Conservation (phyloP, 1,140 invertebrate genomes). For the Lasioglossum baleicum region DNA sequence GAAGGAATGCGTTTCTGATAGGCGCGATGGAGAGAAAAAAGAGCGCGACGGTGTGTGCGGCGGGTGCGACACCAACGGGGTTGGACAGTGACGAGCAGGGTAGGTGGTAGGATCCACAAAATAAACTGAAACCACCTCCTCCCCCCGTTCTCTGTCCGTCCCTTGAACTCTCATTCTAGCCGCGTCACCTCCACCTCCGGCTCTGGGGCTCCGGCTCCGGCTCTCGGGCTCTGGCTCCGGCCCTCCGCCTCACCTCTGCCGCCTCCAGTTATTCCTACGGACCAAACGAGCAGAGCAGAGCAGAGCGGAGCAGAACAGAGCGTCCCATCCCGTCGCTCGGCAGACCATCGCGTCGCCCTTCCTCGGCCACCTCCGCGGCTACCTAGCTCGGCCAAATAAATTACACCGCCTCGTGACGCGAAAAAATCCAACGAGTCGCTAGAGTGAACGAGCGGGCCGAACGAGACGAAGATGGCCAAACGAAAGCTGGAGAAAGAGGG, state of each 20-base stretch:
- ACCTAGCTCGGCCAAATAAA: constrained; percentile 78
- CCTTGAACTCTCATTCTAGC: constrained; percentile 61
- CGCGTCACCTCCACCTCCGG: constrained; percentile 66
- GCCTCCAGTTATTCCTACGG: constrained; percentile 58
- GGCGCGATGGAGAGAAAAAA: constrained; percentile 28
- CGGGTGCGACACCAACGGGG: constrained; percentile 61
- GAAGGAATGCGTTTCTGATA: constrained; percentile 27
- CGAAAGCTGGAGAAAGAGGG: background rate
- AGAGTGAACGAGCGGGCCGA: constrained; percentile 65
- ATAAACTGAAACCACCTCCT: constrained; percentile 75
- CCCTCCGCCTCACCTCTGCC: constrained; percentile 56
- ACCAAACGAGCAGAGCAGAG: background rate
- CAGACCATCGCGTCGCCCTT: constrained; percentile 49
- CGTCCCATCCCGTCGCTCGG: constrained; percentile 40
- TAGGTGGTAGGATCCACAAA: constrained; percentile 76
- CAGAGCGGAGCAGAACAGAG: no score
- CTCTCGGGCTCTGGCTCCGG: constrained; percentile 62
- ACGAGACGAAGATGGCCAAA: constrained; percentile 5
- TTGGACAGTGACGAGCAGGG: constrained; percentile 76
- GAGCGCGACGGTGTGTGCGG: constrained; percentile 38
- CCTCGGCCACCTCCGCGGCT: constrained; percentile 59
- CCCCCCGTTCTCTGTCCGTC: constrained; percentile 42
- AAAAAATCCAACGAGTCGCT: constrained; percentile 78
- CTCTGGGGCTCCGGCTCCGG: constrained; percentile 59
- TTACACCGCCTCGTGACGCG: constrained; percentile 79